These are phyloP conservation scores for Papilio gigon DNA, from an alignment of 2,888 invertebrate species.

Conservation along the genomic window DNA sequence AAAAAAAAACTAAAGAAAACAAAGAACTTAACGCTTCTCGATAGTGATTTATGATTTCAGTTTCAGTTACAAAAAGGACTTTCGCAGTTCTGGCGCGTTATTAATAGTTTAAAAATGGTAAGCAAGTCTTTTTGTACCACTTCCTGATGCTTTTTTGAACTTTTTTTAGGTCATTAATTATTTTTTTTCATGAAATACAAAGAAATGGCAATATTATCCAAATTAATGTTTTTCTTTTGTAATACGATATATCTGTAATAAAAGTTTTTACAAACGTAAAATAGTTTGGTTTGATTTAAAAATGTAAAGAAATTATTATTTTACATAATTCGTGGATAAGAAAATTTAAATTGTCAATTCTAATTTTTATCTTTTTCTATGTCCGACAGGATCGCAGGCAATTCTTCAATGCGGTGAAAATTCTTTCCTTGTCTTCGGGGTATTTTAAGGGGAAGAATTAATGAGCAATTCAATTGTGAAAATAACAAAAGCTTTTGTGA, in stretches of 20 bases:
- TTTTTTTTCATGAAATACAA: background rate
- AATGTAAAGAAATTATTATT: background rate
- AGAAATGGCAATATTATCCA: background rate
- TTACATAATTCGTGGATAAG: background rate
- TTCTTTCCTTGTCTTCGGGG: slow-evolving; percentile 4
- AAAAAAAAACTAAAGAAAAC: slow-evolving; percentile 26
- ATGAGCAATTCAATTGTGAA: slow-evolving; percentile 35
- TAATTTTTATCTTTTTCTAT: background rate
- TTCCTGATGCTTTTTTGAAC: background rate
- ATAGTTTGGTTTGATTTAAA: no score
- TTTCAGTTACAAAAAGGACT: slow-evolving; percentile 27
- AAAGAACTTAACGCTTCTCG: slow-evolving; percentile 32
- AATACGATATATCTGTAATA: no score
- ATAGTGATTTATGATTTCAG: slow-evolving; percentile 36
- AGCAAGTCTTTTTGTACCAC: slow-evolving; percentile 17
- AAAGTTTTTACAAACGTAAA: no score
- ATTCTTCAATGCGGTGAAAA: slow-evolving; percentile 16
- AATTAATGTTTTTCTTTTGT: no score
- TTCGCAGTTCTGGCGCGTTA: slow-evolving; percentile 10
- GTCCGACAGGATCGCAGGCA: slow-evolving; percentile 11
- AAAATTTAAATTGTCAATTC: background rate
- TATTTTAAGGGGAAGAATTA: slow-evolving; percentile 28
- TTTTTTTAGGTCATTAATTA: background rate
- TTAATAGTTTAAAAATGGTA: slow-evolving; percentile 35
- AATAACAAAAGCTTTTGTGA: slow-evolving; percentile 35